These are phyloP conservation scores for Hippasteria phrygiana DNA, from an alignment of 53 echinoderm and acorn worm species.

Conservation along the genomic window DNA sequence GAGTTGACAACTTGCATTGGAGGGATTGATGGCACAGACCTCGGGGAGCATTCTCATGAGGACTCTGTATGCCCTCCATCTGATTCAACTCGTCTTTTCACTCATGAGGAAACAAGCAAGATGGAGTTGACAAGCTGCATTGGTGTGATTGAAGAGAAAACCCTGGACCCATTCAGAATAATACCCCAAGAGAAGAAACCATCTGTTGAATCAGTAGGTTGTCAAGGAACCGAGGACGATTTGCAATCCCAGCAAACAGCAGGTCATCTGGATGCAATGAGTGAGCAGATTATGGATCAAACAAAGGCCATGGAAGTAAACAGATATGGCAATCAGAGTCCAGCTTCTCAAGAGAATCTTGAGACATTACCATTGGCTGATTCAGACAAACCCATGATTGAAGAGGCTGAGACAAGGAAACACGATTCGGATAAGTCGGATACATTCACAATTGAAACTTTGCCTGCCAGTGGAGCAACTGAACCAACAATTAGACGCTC, in stretches of 20 bases:
- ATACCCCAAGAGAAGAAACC: not conserved
- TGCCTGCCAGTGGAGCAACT: not conserved
- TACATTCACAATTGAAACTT: constrained; percentile 47
- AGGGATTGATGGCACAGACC: constrained; percentile 15
- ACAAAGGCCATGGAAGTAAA: constrained; percentile 62
- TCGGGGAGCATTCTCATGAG: not conserved
- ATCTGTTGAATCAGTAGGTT: not conserved
- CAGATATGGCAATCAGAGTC: constrained; percentile 6
- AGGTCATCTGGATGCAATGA: constrained; percentile 24
- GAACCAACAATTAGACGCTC: constrained; percentile 34
- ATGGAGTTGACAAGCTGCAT: constrained; percentile 61
- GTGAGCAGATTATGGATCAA: constrained; percentile 22
- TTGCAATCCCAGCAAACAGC: not conserved
- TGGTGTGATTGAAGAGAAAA: not conserved
- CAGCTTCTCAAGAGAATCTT: not conserved
- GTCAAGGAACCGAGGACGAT: not conserved
- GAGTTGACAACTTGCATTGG: constrained; percentile 75
- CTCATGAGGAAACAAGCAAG: constrained; percentile 27
- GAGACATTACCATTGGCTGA: not conserved
- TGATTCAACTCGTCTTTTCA: constrained; percentile 1
- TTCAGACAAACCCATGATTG: not conserved
- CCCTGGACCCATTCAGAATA: not conserved
- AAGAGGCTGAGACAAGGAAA: not conserved
- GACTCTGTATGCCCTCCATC: not conserved
- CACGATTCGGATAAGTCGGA: not conserved